Base-by-base conservation (phyloP, 2,113 vertebrate genomes). In the Aviceda subcristata region DNA sequence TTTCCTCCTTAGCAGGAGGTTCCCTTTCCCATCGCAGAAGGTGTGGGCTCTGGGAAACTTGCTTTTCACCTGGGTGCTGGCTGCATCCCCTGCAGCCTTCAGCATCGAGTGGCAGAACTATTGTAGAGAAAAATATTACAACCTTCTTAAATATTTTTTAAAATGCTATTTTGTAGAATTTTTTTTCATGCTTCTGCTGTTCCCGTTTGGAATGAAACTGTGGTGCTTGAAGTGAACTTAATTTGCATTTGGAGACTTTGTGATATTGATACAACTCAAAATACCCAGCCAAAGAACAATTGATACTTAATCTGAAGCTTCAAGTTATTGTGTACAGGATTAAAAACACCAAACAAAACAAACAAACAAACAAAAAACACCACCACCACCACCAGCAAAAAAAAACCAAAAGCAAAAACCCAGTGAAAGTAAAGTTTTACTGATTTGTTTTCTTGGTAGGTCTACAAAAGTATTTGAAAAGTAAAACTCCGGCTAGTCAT, bases 161-260 rank as follows among this genome's bases (percentile, higher is more conserved):
- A 83, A 89, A 30, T 3, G 2, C 6, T 18, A 1, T 41, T 82
- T 57, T 1, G 0, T 34, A 3, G 0, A 8, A 1, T 3, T 8
- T n/a, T 56, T 50, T 67, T 50, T 43, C 22, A 2, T 64, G 18
- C 23, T 71, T 12, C 10, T 27, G n/a, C n/a, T 57, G 6, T 41
- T 88, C 16, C 15, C 34, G 8, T 62, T 77, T 60, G 45, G 30
- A 66, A 7, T 14, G 46, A n/a, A 76, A 4, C 56, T 45, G 30
- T 19, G 74, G 19, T 36, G 46, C 39, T 69, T 53, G 14, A 50
- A 41, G 8, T 39, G 20, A 30, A 29, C 10, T 48, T 20, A 21
- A 24, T 73, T 86, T 86, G 59, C 21, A 5, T 57, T 73, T 30
- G 29, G 48, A 75, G 57, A 34, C 11, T 59, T 63, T 10, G n/a